These are phyloP conservation scores for Ceyx cyanopectus DNA, from an alignment of 2,113 vertebrate species.

Conservation along the genomic window DNA sequence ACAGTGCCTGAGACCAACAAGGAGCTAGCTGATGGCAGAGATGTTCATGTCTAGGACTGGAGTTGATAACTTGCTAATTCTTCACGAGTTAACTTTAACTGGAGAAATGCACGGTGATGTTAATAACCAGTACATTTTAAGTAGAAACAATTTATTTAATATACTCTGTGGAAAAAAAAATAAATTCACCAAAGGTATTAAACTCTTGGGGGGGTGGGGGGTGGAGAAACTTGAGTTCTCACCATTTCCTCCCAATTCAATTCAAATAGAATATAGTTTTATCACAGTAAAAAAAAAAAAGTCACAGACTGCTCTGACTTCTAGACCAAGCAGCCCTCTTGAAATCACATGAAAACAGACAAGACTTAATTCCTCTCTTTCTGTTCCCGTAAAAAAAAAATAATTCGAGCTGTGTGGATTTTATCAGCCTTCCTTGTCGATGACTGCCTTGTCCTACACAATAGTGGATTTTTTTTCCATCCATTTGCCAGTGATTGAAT, in stretches of 20 bases:
- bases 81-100: background rate
- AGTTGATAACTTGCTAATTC: background rate
- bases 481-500: slow-evolving; percentile 83
- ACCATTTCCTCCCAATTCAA: background rate
- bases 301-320: background rate
- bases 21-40: background rate
- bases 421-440: slow-evolving; percentile 52
- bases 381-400: background rate
- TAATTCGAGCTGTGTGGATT: slow-evolving; percentile 8
- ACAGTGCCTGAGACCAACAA: background rate
- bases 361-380: background rate
- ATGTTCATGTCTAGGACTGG: rapidly evolving
- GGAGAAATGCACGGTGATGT: background rate
- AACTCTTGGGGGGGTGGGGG: background rate
- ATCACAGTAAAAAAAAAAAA: background rate
- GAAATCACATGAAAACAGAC: background rate
- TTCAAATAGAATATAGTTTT: background rate
- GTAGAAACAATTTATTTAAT: background rate
- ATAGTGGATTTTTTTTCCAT: slow-evolving; percentile 77
- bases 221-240: background rate
- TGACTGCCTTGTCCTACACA: slow-evolving; percentile 64
- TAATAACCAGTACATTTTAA: background rate
- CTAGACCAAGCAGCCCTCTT: background rate
- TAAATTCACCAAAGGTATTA: background rate
- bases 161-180: background rate